Percentiles rank a stretch among this genome's conserved stretches.
Evolutionary conservation across 2,888 invertebrate genomes (phyloP).

Genomic region (Epistrophella euchroma): DNA sequence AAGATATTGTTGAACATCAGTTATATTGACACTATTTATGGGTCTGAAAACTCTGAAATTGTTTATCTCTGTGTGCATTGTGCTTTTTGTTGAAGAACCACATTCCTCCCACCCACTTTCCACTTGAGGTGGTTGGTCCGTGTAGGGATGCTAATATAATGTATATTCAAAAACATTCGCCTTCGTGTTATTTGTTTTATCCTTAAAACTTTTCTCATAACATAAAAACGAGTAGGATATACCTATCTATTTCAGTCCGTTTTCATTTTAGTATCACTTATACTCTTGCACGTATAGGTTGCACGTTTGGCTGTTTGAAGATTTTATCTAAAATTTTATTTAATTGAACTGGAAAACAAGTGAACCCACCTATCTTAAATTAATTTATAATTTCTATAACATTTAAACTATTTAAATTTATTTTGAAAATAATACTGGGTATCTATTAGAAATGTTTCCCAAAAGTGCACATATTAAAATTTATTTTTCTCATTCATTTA

Average conservation of each 20-base stretch:
- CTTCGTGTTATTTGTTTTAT: constrained; percentile 5
- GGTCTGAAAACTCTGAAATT: neutral
- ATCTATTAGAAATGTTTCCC: neutral
- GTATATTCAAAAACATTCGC: neutral
- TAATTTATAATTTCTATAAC: neutral
- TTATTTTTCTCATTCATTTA: too few species aligned
- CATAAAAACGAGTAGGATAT: neutral
- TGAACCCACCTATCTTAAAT: neutral
- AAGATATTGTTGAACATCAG: neutral
- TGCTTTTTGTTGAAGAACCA: neutral
- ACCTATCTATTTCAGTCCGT: constrained; percentile 1
- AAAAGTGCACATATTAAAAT: neutral
- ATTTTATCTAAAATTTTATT: neutral
- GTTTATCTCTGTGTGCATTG: constrained; percentile 6
- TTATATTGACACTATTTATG: neutral
- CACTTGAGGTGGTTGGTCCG: neutral
- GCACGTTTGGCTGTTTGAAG: neutral
- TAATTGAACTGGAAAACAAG: neutral
- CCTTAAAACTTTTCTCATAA: constrained; percentile 10
- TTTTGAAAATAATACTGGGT: neutral
- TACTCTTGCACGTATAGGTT: neutral
- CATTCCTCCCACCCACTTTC: neutral
- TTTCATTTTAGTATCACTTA: constrained; percentile 8
- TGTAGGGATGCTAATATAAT: neutral
- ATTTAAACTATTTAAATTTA: neutral